These are phyloP conservation scores for Sylvilagus bachmani DNA, from an alignment of 2,113 vertebrate genomes.

Conservation along the genomic window DNA sequence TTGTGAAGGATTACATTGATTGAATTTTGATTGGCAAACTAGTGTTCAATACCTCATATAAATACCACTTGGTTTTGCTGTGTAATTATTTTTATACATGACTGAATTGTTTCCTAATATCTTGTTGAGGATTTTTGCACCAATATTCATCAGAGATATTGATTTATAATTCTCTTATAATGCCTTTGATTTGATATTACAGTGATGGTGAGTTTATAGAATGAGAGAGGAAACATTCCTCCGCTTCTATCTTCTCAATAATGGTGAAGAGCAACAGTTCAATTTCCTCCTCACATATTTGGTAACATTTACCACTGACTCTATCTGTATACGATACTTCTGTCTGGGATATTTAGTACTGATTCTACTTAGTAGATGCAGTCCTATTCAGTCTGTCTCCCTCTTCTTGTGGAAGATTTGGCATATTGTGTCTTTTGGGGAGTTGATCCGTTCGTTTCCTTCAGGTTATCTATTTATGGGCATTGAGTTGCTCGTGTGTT, in stretches of 20 bases:
- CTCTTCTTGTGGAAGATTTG: background rate
- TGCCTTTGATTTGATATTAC: background rate
- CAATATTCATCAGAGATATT: background rate
- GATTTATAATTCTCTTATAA: background rate
- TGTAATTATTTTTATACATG: background rate
- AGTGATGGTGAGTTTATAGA: background rate
- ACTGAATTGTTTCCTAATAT: background rate
- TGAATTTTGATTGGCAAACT: background rate
- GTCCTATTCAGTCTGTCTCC: background rate
- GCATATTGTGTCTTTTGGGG: background rate
- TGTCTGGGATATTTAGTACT: background rate
- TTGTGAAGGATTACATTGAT: background rate
- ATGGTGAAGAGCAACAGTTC: background rate
- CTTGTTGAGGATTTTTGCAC: background rate
- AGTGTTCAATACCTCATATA: background rate
- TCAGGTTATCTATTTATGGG: background rate
- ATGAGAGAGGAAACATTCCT: background rate
- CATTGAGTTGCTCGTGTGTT: background rate
- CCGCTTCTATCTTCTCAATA: background rate
- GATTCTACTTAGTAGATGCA: background rate
- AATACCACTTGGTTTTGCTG: background rate
- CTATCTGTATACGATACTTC: background rate
- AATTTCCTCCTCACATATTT: background rate
- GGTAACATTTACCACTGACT: background rate
- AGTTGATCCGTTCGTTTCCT: background rate